phyloP scores from a whole-genome alignment of 2,797 vertebrate genomes.

The Helicolenus hilgendorfi region DNA sequence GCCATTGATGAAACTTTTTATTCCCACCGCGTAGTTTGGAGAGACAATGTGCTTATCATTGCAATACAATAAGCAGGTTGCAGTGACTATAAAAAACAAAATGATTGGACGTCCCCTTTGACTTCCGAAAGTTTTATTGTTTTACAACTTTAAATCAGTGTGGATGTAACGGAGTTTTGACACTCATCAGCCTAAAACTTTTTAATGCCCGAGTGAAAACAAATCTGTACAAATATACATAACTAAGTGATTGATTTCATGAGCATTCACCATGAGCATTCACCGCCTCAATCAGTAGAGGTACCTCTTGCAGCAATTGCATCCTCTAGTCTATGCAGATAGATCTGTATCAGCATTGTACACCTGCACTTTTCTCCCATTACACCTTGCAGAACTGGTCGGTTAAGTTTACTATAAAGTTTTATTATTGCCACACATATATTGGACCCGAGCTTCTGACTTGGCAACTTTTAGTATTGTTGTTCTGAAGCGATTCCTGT shows the following conservation, averaged over 20 bases:
- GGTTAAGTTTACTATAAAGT: not conserved
- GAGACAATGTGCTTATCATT: constrained; percentile 34
- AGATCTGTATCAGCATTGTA: not conserved
- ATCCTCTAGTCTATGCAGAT: not conserved
- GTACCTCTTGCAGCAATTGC: not conserved
- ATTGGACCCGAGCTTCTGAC: not conserved
- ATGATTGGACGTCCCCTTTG: not conserved
- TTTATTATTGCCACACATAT: not conserved
- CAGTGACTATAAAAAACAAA: not conserved
- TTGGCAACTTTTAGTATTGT: not conserved
- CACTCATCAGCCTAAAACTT: not conserved
- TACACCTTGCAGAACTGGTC: not conserved
- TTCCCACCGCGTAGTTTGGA: constrained; percentile 38
- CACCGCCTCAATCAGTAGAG: not conserved
- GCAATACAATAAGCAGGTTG: constrained; percentile 40
- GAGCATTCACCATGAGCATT: not conserved
- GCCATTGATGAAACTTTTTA: constrained; percentile 68
- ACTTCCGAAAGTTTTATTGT: not conserved
- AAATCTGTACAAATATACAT: not conserved
- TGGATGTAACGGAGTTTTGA: not conserved
- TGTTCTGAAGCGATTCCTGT: not conserved
- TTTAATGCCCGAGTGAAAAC: not conserved
- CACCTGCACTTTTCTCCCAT: not conserved
- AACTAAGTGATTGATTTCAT: not conserved
- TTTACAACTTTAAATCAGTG: constrained; percentile 15